Base-by-base conservation (phyloP, 2,113 vertebrate species). In the Drymodes brunneopygia region DNA sequence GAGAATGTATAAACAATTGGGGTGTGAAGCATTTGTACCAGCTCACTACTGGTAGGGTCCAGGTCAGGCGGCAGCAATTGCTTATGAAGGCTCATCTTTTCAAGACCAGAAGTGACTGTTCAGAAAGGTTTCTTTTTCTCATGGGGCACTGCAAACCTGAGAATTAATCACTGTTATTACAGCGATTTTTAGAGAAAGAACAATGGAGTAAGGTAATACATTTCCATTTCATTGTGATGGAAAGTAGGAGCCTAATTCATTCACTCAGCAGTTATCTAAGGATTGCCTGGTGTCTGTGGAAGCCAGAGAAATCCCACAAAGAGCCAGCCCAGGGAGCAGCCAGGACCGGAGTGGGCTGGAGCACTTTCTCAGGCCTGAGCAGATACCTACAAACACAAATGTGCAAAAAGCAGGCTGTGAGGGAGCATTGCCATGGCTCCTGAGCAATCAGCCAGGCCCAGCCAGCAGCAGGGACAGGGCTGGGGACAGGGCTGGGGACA, bases 291-390 rank as follows among this genome's bases (percentile, higher is more conserved):
- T 70, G 9, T 17, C 21, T 40, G 7, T 11, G 51, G 20, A 58
- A 90, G 33, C 27, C 81, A 50, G n/a, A 50, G 48, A 71, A 81
- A 88, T 5, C 64, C 44, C 48, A 27, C 20, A 27, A 29, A 22
- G 23, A 36, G 5, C 18, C 8, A 42, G 73, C 16, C 22, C 61
- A 20, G 40, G 64, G 57, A 61, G n/a, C 7, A 35, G 0, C 23
- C 10, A 0, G 3, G 18, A 22, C 17, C 4, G 14, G 28, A 64
- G 9, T 3, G 48, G n/a, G 69, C 31, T 50, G 69, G 56, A 54
- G 14, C 14, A 51, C 5, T 28, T 71, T 14, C 13, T 57, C 36
- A 77, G 40, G 48, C 56, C 53, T 33, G 0, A 3, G 33, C 44
- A 74, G 54, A 48, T 2, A 13, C 11, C 38, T 28, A 10, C 28